phyloP scores from a whole-genome alignment of 2,888 invertebrate species.

The Scaptomyza cyrtandrae region DNA sequence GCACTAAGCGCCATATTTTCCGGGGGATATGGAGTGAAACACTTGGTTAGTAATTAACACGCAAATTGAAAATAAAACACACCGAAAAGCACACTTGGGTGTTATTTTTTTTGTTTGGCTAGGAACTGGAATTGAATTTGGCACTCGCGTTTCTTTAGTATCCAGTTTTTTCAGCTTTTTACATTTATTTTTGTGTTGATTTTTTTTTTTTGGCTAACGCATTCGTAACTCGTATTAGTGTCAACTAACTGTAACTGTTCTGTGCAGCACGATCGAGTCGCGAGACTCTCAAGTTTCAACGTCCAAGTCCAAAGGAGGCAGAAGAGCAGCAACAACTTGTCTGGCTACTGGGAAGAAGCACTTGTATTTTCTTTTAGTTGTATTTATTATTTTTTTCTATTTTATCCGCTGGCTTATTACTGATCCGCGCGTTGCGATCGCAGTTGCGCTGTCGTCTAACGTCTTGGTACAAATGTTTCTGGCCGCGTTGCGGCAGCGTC shows the following conservation, averaged over 20 bases:
- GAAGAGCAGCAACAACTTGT: constrained; percentile 16
- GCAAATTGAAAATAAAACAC: constrained; percentile 15
- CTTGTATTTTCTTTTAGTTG: constrained; percentile 25
- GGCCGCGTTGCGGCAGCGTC: constrained; percentile 83
- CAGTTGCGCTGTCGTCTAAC: constrained; percentile 81
- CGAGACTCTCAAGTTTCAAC: constrained; percentile 21
- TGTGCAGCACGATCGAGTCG: constrained; percentile 37
- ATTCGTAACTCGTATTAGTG: constrained; percentile 69
- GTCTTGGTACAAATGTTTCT: constrained; percentile 85
- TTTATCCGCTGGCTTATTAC: not conserved
- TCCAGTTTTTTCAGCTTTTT: constrained; percentile 2
- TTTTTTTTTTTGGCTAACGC: constrained; percentile 39
- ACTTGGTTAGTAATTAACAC: not conserved
- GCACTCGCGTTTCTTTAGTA: constrained; percentile 39
- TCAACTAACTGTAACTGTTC: constrained; percentile 80
- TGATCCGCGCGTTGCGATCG: constrained; percentile 48
- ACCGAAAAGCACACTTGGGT: constrained; percentile 17
- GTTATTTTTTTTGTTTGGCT: not conserved
- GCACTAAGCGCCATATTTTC: constrained; percentile 63
- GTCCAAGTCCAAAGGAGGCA: constrained; percentile 41
- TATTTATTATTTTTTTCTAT: constrained; percentile 12
- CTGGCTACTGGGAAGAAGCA: constrained; percentile 4
- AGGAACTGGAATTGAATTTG: constrained; percentile 25
- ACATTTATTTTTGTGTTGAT: constrained; percentile 11
- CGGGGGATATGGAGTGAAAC: not conserved